Conservation (phyloP, 2,888 invertebrate species). For the Theretra japonica region DNA sequence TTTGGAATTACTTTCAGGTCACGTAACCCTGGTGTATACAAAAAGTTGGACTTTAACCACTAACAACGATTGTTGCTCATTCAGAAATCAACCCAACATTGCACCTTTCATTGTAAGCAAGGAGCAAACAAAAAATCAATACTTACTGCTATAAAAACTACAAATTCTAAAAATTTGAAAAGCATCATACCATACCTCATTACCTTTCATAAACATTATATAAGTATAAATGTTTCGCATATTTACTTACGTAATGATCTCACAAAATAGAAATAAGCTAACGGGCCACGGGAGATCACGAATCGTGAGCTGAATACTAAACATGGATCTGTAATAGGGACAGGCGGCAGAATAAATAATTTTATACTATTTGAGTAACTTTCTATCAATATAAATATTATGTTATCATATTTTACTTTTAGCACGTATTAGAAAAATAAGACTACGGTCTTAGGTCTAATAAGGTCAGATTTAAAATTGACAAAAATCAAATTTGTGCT, state of each 20-base stretch:
- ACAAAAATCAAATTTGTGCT: too few species aligned
- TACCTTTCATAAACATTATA: not conserved
- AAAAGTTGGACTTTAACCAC: too few species aligned
- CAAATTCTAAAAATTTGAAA: not conserved
- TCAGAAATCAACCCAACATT: too few species aligned
- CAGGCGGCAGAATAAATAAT: not conserved
- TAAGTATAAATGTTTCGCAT: not conserved
- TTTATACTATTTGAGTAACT: not conserved
- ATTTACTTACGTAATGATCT: not conserved
- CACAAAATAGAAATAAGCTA: not conserved
- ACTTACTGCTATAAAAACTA: too few species aligned
- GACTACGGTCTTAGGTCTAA: too few species aligned
- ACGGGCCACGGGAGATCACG: not conserved
- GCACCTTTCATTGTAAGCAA: too few species aligned
- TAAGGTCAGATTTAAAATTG: too few species aligned
- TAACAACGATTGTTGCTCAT: too few species aligned
- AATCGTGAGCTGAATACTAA: slow-evolving; percentile 9
- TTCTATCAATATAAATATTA: not conserved
- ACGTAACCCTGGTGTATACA: too few species aligned
- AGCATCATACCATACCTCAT: not conserved
- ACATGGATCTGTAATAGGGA: not conserved
- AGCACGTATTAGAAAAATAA: too few species aligned
- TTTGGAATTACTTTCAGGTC: too few species aligned
- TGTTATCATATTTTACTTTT: not conserved
- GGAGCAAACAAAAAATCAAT: too few species aligned